These are phyloP conservation scores for Prunella strophiata DNA, from an alignment of 2,797 vertebrate species.

Conservation along the genomic window DNA sequence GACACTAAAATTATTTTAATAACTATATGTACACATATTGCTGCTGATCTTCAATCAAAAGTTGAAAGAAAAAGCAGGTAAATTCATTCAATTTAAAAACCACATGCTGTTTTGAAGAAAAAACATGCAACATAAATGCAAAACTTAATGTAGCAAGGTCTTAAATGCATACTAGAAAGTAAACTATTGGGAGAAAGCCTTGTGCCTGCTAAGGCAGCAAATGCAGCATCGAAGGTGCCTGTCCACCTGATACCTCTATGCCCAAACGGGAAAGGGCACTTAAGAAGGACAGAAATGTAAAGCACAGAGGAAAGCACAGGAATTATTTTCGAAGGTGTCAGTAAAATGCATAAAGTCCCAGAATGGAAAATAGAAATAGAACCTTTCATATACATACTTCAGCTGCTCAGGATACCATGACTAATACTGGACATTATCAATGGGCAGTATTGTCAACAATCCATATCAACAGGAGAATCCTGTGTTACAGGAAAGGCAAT, in stretches of 20 bases:
- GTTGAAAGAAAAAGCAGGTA: background rate
- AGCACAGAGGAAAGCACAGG: background rate
- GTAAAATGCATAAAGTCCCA: background rate
- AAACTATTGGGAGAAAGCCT: background rate
- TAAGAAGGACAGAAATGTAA: background rate
- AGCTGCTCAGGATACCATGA: background rate
- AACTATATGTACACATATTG: background rate
- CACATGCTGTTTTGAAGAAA: background rate
- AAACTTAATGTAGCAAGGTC: background rate
- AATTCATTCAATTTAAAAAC: background rate
- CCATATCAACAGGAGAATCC: background rate
- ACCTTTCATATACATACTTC: background rate
- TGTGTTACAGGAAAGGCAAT: background rate
- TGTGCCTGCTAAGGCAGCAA: background rate
- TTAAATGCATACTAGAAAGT: background rate
- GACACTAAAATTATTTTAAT: background rate
- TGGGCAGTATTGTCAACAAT: rapidly evolving
- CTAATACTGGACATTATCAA: background rate
- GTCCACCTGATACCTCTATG: background rate
- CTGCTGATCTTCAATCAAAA: background rate
- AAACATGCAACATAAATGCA: background rate
- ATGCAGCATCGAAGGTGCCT: background rate
- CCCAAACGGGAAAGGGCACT: background rate
- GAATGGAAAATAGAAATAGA: too few species aligned
- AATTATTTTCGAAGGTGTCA: background rate